Evolutionary conservation across 2,888 invertebrate species (phyloP), one percentile per base, ranked within the genome.

Genomic region (Folsomia candida): DNA sequence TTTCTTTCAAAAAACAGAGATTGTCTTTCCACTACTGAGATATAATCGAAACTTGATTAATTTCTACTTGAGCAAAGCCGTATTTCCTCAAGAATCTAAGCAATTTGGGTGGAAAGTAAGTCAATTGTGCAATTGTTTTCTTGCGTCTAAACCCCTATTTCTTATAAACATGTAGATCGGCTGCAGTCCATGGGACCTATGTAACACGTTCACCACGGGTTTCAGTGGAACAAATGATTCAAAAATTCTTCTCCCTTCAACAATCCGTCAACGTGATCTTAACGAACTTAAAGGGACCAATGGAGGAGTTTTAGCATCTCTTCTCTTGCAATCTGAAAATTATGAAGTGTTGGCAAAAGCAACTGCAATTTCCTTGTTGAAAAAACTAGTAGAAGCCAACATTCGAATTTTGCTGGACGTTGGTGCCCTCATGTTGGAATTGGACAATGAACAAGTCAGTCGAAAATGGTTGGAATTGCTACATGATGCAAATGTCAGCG

Each of bases 401-500:
- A 65, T 68, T n/a, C 51, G 65, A 20, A 37, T 76, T 18, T 58
- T 76, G 14, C 51, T 76, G 3, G 76, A 76, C 51, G 71, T 67
- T 1, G 76, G 76, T 27, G 76, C 76, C 2, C 27, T 76, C 9
- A 74, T 76, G 69, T 47, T 74, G 57, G 76, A 72, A 47, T 22
- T 76, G 51, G 65, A 60, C 51, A 76, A 76, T 25, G 65, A 64
- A 24, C 67, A 76, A 66, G 73, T 74, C 9, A 73, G 73, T 11
- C 24, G 59, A 11, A 22, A 37, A 26, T 76, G 76, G 76, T 51
- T 76, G 26, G 26, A 60, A 20, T 11, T 70, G 14, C 57, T 54
- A 14, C 63, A 61, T 11, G 69, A 72, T 3, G 4, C 27, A 20
- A 25, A 27, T 4, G 59, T 25, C 1, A 24, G 18, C 1, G 58